These are phyloP conservation scores for Philereme transversata DNA, from an alignment of 2,888 invertebrate genomes.

Conservation along the genomic window DNA sequence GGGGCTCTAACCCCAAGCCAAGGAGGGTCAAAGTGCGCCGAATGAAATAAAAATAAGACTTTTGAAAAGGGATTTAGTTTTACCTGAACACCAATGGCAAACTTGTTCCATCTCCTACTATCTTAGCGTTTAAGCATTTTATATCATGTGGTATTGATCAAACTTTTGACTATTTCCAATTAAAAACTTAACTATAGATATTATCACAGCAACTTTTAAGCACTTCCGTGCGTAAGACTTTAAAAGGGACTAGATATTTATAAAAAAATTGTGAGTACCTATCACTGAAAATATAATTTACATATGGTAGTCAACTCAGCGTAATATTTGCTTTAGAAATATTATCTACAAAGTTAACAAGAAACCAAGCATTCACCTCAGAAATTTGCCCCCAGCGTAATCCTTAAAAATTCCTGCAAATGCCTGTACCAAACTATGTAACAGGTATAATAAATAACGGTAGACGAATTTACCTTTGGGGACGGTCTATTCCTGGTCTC, in stretches of 20 bases:
- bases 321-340: not conserved
- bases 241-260: no score
- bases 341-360: not conserved
- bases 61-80: not conserved
- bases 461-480: conserved; percentile 38
- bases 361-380: not conserved
- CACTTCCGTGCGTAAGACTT: no score
- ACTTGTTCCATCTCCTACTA: no score
- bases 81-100: no score
- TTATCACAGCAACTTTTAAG: no score
- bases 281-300: no score
- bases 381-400: not conserved
- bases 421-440: conserved; percentile 23
- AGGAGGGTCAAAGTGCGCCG: not conserved
- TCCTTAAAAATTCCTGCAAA: conserved; percentile 10
- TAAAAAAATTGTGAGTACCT: no score
- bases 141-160: no score
- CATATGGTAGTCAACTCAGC: no score
- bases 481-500: conserved; percentile 35
- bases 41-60: not conserved
- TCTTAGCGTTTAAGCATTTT: no score
- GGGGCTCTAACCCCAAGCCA: not conserved
- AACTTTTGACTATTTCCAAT: no score
- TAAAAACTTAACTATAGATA: no score
- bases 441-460: conserved; percentile 36